These are phyloP conservation scores for Polyergus mexicanus DNA, from an alignment of 1,140 invertebrate genomes.

Conservation along the genomic window DNA sequence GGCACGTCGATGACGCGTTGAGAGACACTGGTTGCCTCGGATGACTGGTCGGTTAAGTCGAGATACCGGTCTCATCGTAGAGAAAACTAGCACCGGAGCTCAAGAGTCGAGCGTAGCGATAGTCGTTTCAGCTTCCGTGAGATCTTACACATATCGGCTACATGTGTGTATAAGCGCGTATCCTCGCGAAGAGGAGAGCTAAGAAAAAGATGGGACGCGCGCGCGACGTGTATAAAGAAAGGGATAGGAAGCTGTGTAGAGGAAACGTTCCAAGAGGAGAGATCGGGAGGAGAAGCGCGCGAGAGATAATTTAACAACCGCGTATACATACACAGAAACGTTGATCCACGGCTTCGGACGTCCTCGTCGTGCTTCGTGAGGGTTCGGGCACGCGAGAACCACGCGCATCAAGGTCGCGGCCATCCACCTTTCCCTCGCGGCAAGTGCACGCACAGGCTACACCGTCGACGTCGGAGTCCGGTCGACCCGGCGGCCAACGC, in stretches of 20 bases:
- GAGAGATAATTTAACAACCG: constrained; percentile 65
- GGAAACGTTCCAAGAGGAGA: constrained; percentile 18
- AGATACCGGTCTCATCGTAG: constrained; percentile 83
- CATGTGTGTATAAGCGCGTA: neutral
- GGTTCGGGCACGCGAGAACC: constrained; percentile 86
- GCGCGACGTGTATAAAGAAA: constrained; percentile 24
- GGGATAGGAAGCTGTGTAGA: constrained; percentile 18
- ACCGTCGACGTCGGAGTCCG: constrained; percentile 68
- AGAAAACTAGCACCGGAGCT: constrained; percentile 65
- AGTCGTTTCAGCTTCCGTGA: constrained; percentile 81
- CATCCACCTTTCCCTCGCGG: constrained; percentile 83
- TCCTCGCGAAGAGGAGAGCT: neutral
- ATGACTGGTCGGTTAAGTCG: constrained; percentile 78
- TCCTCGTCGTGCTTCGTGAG: constrained; percentile 77
- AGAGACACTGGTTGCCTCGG: constrained; percentile 80
- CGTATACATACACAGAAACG: constrained; percentile 26
- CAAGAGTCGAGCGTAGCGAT: constrained; percentile 66
- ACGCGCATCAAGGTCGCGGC: constrained; percentile 86
- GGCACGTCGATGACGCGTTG: constrained; percentile 63
- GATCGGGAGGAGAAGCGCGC: constrained; percentile 59
- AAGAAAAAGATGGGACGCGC: constrained; percentile 46
- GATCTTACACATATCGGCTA: constrained; percentile 68
- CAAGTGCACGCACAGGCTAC: constrained; percentile 78
- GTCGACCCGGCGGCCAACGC: constrained; percentile 60
- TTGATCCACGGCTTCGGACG: constrained; percentile 72